These are phyloP conservation scores for Rhagologus leucostigma DNA, from an alignment of 2,113 vertebrate species.

Conservation along the genomic window DNA sequence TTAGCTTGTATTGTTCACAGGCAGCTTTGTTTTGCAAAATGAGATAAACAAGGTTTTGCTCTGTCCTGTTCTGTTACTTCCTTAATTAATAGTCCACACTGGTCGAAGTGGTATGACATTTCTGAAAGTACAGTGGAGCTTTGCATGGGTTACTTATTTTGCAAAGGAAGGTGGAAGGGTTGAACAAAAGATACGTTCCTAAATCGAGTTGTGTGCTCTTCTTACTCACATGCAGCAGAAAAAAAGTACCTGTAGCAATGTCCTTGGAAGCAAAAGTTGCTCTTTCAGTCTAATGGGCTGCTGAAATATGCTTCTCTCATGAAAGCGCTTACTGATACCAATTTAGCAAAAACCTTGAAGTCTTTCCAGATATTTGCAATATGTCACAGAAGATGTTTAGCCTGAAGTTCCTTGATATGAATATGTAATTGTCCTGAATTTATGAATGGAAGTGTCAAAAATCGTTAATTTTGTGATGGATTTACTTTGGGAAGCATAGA, in stretches of 20 bases:
- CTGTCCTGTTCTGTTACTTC: not conserved
- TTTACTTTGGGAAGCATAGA: not conserved
- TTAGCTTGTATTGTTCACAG: not conserved
- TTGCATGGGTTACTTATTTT: not conserved
- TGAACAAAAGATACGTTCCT: not conserved
- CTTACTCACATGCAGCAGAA: not conserved
- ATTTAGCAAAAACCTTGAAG: not conserved
- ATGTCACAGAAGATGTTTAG: not conserved
- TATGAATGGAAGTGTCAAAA: not conserved
- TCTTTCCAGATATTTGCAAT: not conserved
- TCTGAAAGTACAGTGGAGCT: not conserved
- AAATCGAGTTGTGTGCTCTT: not conserved
- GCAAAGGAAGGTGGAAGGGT: not conserved
- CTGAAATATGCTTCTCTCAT: not conserved
- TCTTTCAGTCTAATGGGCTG: not conserved
- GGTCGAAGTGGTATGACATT: not conserved
- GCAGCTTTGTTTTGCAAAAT: not conserved
- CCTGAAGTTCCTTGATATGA: not conserved
- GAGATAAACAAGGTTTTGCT: not conserved
- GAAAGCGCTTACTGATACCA: not conserved
- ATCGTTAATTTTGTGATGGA: not conserved
- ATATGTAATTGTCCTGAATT: not conserved
- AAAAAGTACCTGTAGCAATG: not conserved
- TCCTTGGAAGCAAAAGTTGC: not conserved
- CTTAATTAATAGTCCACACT: not conserved